phyloP scores from a whole-genome alignment of 2,113 vertebrate species.

The Onychostruthus taczanowskii region DNA sequence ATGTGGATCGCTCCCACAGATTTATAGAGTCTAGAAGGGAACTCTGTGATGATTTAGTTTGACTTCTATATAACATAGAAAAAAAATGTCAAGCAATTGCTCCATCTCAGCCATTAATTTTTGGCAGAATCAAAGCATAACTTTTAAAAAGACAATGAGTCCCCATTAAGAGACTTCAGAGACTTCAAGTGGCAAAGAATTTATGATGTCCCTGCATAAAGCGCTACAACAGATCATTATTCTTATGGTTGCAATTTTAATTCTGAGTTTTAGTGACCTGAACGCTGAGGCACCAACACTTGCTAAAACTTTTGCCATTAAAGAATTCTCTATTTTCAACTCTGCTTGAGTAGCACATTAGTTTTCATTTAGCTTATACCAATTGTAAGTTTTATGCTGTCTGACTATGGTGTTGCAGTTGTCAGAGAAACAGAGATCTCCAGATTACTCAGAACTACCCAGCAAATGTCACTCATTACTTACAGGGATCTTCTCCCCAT shows the following conservation, averaged over 20 bases:
- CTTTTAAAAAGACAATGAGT: constrained; percentile 10
- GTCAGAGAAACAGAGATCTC: not conserved
- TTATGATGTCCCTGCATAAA: not conserved
- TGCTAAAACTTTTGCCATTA: not conserved
- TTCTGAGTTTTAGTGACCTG: not conserved
- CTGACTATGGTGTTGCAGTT: not conserved
- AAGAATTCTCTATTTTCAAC: not conserved
- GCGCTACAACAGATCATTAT: not conserved
- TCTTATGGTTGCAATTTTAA: not conserved
- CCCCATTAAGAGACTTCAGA: not conserved
- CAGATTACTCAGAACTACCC: not conserved
- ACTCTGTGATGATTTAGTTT: not conserved
- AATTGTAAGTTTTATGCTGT: not conserved
- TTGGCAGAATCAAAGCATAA: constrained; percentile 14
- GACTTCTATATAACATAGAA: not conserved
- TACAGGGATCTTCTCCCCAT: not conserved
- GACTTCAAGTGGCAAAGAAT: not conserved
- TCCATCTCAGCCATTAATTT: not conserved
- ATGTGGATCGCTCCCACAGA: not conserved
- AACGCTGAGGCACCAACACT: not conserved
- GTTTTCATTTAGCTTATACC: not conserved
- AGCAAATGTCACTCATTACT: not conserved
- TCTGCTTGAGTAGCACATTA: not conserved
- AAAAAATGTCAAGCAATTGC: not conserved
- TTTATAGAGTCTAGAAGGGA: constrained; percentile 20